Evolutionary conservation across 2,888 invertebrate species (phyloP), one percentile per base, ranked within the genome.

Genomic region (Tetanocera ferruginea): DNA sequence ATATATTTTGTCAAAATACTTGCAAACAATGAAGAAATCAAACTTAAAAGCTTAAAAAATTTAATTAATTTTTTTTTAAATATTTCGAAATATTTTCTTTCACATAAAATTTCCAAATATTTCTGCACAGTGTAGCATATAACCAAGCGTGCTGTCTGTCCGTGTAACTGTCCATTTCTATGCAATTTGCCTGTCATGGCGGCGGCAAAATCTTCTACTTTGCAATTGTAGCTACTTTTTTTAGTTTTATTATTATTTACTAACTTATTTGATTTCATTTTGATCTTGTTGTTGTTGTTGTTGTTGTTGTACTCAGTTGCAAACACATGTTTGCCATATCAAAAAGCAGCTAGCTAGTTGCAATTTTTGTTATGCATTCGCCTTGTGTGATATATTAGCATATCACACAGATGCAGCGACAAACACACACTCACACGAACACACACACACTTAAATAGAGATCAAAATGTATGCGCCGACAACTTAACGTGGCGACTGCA

Each of bases 101-200:
- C n/a, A n/a, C n/a, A n/a, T n/a, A 43, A 43, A 43, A 3, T 55
- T 19, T 55, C 3, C 5, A 55, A 8, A 23, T 55, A n/a, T 66
- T 9, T 66, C 34, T 37, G 17, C 19, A 31, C 17, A 66, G 34
- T 66, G 31, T 66, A 60, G 11, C 11, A 28, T 1, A 60, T 9
- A 57, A 11, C 19, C 23, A 11, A 43, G 43, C 14, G 19, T 67
- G 28, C 37, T 49, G 57, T 73, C 51, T 52, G 37, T 60, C 14
- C 23, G 52, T 28, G 23, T 72, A 37, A 74, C 37, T 34, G 72
- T 78, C 37, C 51, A 49, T 70, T 78, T 74, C 70, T 28, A 66
- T 19, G 73, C 71, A 77, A 79, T 75, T 79, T 72, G 55, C 76
- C 57, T 78, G 76, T 79, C 78, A 79, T 78, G 76, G 49, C 73